A percentile compares a stretch with the other conserved stretches of the same genome.
phyloP scores from a whole-genome alignment of 2,888 invertebrate species.

The Caenorhabditis afra region DNA sequence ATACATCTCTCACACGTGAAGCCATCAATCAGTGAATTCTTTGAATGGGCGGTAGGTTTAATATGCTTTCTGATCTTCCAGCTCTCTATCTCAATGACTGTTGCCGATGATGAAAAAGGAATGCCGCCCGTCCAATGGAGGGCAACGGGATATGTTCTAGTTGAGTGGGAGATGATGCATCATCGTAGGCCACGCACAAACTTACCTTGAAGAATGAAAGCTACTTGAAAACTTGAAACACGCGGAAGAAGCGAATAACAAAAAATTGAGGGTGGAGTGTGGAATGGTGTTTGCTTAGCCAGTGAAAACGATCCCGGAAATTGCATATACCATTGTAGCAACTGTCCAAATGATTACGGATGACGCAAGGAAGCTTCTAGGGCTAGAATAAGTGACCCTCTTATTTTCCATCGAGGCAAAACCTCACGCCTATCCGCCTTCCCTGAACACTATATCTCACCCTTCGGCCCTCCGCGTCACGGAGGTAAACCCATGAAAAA shows the following conservation, averaged over 20 bases:
- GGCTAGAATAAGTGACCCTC: constrained; percentile 23
- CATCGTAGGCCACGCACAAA: constrained; percentile 9
- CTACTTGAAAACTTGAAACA: constrained; percentile 46
- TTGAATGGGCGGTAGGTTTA: constrained; percentile 57
- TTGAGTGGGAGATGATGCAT: neutral
- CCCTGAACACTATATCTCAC: constrained; percentile 7
- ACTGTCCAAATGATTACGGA: neutral
- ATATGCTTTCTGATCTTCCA: constrained; percentile 56
- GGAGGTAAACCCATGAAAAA: constrained; percentile 53
- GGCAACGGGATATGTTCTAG: constrained; percentile 11
- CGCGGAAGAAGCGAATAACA: neutral
- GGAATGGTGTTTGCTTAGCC: neutral
- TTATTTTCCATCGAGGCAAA: no score
- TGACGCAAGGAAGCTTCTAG: neutral
- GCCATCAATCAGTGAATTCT: constrained; percentile 50
- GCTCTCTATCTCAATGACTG: constrained; percentile 26
- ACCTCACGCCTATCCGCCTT: neutral
- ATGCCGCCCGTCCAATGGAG: constrained; percentile 40
- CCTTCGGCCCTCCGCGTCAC: constrained; percentile 22
- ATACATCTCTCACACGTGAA: constrained; percentile 28
- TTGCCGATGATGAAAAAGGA: constrained; percentile 22
- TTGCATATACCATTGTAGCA: neutral
- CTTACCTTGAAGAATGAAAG: constrained; percentile 28
- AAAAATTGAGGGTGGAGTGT: neutral
- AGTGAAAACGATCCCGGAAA: constrained; percentile 6